phyloP scores from a whole-genome alignment of 1,140 invertebrate genomes.

The Pachypeltis micranthus region DNA sequence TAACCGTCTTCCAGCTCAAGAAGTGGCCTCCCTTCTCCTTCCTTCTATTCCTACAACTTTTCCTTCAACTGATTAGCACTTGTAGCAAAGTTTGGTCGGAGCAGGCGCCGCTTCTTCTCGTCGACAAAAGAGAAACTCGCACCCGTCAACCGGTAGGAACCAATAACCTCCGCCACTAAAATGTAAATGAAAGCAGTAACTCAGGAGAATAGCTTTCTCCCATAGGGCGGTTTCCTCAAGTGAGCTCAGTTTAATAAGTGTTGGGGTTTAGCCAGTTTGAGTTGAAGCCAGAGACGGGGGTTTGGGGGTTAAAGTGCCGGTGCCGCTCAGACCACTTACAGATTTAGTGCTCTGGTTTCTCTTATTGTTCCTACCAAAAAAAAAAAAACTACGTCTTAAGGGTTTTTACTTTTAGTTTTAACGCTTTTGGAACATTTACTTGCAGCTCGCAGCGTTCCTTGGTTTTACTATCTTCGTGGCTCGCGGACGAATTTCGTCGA shows the following conservation, averaged over 20 bases:
- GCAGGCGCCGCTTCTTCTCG: background rate
- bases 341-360: too few relatives aligned
- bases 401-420: too few relatives aligned
- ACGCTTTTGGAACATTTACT: too few relatives aligned
- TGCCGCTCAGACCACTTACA: too few relatives aligned
- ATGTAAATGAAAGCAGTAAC: constrained; percentile 9
- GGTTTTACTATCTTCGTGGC: too few relatives aligned
- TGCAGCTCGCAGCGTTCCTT: too few relatives aligned
- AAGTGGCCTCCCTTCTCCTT: background rate
- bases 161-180: constrained; percentile 7
- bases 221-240: background rate
- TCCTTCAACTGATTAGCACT: constrained; percentile 5
- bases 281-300: background rate
- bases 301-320: too few relatives aligned
- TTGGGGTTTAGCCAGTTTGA: background rate
- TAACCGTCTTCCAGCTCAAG: background rate
- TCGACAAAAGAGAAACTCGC: constrained; percentile 4
- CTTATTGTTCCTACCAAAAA: too few relatives aligned
- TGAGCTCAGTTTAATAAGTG: constrained; percentile 5
- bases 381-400: too few relatives aligned
- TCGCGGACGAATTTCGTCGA: too few relatives aligned
- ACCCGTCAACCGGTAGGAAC: constrained; percentile 1
- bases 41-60: too few relatives aligned
- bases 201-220: background rate
- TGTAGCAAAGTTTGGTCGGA: background rate